Evolutionary conservation across 2,888 invertebrate genomes (phyloP).

Genomic region (Conomelus anceps): DNA sequence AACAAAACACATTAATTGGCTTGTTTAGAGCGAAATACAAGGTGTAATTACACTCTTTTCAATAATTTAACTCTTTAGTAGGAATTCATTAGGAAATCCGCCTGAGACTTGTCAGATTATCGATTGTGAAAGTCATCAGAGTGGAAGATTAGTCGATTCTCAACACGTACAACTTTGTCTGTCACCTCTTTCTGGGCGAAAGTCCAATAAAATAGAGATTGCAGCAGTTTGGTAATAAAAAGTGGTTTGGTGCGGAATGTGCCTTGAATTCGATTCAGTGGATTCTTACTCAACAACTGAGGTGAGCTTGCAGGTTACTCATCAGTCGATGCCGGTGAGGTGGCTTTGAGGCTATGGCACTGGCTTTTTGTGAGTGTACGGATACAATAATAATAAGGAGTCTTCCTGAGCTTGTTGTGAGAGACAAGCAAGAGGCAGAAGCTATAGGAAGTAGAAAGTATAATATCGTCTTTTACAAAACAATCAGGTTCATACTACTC

Average conservation of each 20-base stretch:
- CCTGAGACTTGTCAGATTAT: too few relatives aligned
- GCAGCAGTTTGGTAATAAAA: not conserved
- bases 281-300: not conserved
- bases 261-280: not conserved
- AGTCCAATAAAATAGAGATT: not conserved
- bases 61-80: too few relatives aligned
- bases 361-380: not conserved
- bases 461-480: too few relatives aligned
- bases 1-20: too few relatives aligned
- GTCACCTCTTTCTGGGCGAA: not conserved
- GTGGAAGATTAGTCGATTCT: not conserved
- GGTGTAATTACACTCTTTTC: too few relatives aligned
- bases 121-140: too few relatives aligned
- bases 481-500: too few relatives aligned
- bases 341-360: not conserved
- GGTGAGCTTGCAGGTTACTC: not conserved
- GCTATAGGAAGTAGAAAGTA: too few relatives aligned
- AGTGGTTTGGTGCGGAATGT: not conserved
- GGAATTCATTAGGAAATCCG: too few relatives aligned
- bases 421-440: not conserved
- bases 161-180: not conserved
- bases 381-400: not conserved
- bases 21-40: too few relatives aligned
- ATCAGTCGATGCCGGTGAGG: not conserved
- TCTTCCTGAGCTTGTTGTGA: not conserved